A percentile compares a stretch with the other conserved stretches of the same genome.
These are phyloP conservation scores for Leptinotarsa undecemlineata DNA, from an alignment of 1,140 invertebrate species.

Conservation along the genomic window DNA sequence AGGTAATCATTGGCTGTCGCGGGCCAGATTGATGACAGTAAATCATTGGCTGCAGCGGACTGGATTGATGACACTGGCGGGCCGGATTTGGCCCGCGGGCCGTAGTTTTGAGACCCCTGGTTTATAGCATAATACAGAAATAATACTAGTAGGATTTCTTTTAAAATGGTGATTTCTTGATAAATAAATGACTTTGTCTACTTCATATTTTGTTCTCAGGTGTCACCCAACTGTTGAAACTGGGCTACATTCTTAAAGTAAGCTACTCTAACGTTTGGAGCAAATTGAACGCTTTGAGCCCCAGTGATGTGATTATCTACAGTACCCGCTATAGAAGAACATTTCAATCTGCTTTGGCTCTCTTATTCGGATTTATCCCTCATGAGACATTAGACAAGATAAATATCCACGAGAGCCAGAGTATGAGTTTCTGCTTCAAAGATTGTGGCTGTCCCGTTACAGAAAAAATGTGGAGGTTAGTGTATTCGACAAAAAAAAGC, in stretches of 20 bases:
- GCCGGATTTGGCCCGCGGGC: no score
- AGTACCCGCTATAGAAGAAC: conserved; percentile 85
- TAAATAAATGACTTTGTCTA: background rate
- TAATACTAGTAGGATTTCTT: no score
- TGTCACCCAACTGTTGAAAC: conserved; percentile 70
- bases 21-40: no score
- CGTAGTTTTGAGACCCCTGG: no score
- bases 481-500: background rate
- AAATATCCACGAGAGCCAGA: conserved; percentile 71
- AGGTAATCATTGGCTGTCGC: no score
- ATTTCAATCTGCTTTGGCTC: conserved; percentile 83
- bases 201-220: conserved; percentile 12
- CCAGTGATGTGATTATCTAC: conserved; percentile 72
- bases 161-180: no score
- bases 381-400: conserved; percentile 58
- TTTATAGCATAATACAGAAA: no score
- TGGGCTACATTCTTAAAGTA: conserved; percentile 71
- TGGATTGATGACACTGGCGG: no score
- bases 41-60: no score
- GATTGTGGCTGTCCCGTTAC: conserved; percentile 80
- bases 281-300: conserved; percentile 48
- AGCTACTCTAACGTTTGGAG: conserved; percentile 64
- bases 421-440: conserved; percentile 82
- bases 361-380: conserved; percentile 76
- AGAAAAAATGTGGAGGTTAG: conserved; percentile 64